A percentile compares a stretch with the other conserved stretches of the same genome.
phyloP scores from a whole-genome alignment of 2,888 invertebrate species.

The Drosophila birchii region DNA sequence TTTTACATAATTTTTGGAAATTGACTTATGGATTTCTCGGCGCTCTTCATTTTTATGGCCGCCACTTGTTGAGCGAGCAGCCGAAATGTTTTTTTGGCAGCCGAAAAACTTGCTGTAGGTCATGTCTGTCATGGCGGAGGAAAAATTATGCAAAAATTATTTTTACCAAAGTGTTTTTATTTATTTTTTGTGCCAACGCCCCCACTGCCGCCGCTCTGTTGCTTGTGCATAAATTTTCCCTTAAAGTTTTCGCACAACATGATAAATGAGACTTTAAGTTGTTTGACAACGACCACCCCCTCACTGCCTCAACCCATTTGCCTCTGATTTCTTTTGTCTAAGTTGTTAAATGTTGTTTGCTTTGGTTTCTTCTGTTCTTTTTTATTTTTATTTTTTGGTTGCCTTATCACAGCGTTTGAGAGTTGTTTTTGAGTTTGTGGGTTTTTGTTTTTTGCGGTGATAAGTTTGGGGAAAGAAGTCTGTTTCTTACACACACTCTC shows the following conservation, averaged over 20 bases:
- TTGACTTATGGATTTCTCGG: constrained; percentile 81
- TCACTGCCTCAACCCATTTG: constrained; percentile 26
- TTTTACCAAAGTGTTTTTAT: constrained; percentile 60
- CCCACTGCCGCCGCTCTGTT: background rate
- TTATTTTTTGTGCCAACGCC: constrained; percentile 31
- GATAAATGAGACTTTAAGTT: constrained; percentile 83
- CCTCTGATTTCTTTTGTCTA: constrained; percentile 63
- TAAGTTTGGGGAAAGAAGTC: constrained; percentile 13
- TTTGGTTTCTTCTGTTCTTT: constrained; percentile 43
- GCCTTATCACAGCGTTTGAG: constrained; percentile 31
- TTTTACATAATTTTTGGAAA: constrained; percentile 83
- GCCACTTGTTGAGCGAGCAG: constrained; percentile 71
- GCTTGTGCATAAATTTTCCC: constrained; percentile 64
- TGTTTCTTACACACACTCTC: constrained; percentile 1
- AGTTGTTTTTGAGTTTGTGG: constrained; percentile 24
- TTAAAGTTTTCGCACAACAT: constrained; percentile 70
- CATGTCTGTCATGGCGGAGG: constrained; percentile 65
- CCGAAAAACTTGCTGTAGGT: constrained; percentile 77
- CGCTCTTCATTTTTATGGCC: constrained; percentile 73
- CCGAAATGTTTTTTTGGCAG: constrained; percentile 27
- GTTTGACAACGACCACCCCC: constrained; percentile 64
- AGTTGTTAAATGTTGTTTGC: constrained; percentile 67
- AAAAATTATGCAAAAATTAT: constrained; percentile 74
- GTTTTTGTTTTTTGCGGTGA: constrained; percentile 15
- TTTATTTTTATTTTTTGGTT: constrained; percentile 4